A percentile compares a stretch with the other conserved stretches of the same genome.
phyloP scores from a whole-genome alignment of 2,113 vertebrate genomes.

The Gallinago jamesoni region DNA sequence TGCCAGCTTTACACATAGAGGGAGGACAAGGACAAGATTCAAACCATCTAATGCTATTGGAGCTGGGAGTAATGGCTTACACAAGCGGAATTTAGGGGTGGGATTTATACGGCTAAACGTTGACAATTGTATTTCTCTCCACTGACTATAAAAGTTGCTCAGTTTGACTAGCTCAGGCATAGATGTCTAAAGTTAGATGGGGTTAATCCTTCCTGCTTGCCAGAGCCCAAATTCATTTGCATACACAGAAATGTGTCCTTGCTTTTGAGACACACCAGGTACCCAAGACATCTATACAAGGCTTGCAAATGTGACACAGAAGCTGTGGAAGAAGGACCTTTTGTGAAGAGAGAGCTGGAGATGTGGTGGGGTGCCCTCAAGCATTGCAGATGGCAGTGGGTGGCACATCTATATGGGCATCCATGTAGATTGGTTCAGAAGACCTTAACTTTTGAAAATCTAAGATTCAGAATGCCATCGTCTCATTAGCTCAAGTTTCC shows the following conservation, averaged over 20 bases:
- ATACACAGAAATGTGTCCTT: background rate
- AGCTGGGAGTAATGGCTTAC: background rate
- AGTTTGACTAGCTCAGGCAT: background rate
- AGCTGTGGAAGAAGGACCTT: background rate
- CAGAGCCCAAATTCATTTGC: background rate
- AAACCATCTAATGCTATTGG: background rate
- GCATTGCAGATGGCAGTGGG: background rate
- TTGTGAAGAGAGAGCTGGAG: background rate
- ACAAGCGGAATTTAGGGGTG: background rate
- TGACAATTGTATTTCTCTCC: conserved; percentile 20
- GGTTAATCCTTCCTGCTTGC: background rate
- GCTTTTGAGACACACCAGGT: background rate
- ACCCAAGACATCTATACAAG: background rate
- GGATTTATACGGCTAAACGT: conserved; percentile 1
- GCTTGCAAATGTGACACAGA: background rate
- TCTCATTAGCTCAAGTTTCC: background rate
- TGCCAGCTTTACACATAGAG: background rate
- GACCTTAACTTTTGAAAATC: background rate
- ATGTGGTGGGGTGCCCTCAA: background rate
- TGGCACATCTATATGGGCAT: background rate
- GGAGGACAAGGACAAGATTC: background rate
- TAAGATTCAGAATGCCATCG: background rate
- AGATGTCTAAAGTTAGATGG: conserved; percentile 1
- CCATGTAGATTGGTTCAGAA: background rate
- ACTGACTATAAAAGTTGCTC: conserved; percentile 17